phyloP scores from a whole-genome alignment of 2,888 invertebrate genomes.

The Pollenia angustigena region DNA sequence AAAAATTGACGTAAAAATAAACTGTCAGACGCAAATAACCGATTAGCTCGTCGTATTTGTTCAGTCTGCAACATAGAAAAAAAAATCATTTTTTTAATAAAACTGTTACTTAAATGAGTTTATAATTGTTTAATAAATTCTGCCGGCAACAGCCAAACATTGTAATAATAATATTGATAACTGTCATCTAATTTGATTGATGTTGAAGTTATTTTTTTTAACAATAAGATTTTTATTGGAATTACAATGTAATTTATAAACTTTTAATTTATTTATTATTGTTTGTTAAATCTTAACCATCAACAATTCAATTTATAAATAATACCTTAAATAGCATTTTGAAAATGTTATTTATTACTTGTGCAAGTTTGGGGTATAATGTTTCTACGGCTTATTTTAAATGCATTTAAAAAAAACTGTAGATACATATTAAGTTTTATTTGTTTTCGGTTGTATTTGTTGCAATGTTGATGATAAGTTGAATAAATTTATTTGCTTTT shows the following conservation, averaged over 20 bases:
- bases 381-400: constrained; percentile 3
- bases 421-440: constrained; percentile 25
- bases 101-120: constrained; percentile 19
- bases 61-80: constrained; percentile 89
- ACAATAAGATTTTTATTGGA: constrained; percentile 23
- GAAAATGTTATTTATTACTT: constrained; percentile 12
- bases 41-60: constrained; percentile 95
- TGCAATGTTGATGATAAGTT: constrained; percentile 25
- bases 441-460: constrained; percentile 28
- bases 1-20: constrained; percentile 95
- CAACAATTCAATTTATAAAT: constrained; percentile 44
- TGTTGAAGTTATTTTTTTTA: constrained; percentile 22
- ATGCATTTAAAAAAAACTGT: constrained; percentile 14
- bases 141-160: background rate
- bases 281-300: constrained; percentile 9
- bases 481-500: constrained; percentile 4
- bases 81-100: background rate
- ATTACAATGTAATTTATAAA: constrained; percentile 28
- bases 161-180: constrained; percentile 17
- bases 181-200: constrained; percentile 45
- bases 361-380: background rate
- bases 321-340: constrained; percentile 44
- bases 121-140: constrained; percentile 51
- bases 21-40: constrained; percentile 96
- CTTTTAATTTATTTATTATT: background rate